Conservation (phyloP, 2,113 vertebrate genomes). For the Ibidorhyncha struthersii region DNA sequence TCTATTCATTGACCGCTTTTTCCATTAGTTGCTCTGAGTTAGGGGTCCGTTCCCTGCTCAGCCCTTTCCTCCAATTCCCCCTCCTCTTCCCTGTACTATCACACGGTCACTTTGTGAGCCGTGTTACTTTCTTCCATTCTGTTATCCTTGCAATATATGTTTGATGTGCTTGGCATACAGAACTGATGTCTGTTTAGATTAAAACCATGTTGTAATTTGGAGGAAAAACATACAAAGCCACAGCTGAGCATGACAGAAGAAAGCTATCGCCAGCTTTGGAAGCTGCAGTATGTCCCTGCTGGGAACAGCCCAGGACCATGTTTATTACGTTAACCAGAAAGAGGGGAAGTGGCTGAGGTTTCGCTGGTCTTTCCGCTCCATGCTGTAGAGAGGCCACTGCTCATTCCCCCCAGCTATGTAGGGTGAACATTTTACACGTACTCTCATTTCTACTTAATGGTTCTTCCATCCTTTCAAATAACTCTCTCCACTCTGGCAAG, state of each 20-base stretch:
- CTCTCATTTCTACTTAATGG: constrained; percentile 1
- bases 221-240: constrained; percentile 38
- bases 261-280: not conserved
- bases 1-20: constrained; percentile 53
- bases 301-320: not conserved
- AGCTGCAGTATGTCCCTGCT: not conserved
- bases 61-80: not conserved
- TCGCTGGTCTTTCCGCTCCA: not conserved
- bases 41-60: not conserved
- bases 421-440: not conserved
- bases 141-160: not conserved
- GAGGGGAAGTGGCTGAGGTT: not conserved
- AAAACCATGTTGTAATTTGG: constrained; percentile 18
- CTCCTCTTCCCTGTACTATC: not conserved
- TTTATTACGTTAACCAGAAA: constrained; percentile 27
- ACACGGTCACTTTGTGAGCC: not conserved
- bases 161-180: not conserved
- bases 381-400: not conserved
- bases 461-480: not conserved
- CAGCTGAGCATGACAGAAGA: not conserved
- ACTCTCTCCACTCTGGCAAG: not conserved
- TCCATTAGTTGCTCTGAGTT: not conserved
- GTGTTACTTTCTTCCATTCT: not conserved
- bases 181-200: constrained; percentile 42
- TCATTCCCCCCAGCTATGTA: not conserved